Evolutionary conservation across 2,888 invertebrate genomes (phyloP), one percentile per base, ranked within the genome.

Genomic region (Malthinus flaveolus): DNA sequence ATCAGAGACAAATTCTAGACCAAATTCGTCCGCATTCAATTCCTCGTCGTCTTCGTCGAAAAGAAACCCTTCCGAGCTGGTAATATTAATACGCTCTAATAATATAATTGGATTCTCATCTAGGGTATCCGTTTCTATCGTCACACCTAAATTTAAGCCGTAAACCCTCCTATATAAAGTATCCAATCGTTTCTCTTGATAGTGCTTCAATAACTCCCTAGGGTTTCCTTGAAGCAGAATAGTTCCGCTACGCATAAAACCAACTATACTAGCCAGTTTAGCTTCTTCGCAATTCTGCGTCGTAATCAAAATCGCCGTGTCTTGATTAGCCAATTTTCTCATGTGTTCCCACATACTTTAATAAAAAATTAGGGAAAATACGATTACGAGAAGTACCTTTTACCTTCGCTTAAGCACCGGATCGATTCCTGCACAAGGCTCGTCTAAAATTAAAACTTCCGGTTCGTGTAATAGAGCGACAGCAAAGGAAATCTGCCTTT

Each of bases 401-500:
- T 75, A 89, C 91, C 86, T 87, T 76, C 91, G 89, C 75, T 92
- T 84, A 51, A 95, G 79, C 63, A 95, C 84, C 0, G 95, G 95
- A 80, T 95, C 95, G 54, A 95, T 82, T 0, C 95, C 95, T 10
- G 94, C 95, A 0, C 95, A 95, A 0, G 95, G 95, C 73, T 96
- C 95, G 72, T 96, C 95, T 68, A 96, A 78, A 57, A 96, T 93
- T 23, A 96, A 80, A 32, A 96, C 78, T 74, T 94, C 91, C 0
- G 95, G 95, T 67, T 89, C 90, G 72, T 95, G 95, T 0, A 96
- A 85, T 70, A 96, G 79, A 0, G 95, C 93, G 5, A 91, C 91
- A 0, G 94, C 93, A 64, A 96, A 85, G 0, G 95, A 95, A 0
- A 95, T 88, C 51, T 95, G 81, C 59, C 95, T 80, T 77, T 93